Conservation (phyloP, 2,888 invertebrate genomes). For the Plagiodera versicolora region DNA sequence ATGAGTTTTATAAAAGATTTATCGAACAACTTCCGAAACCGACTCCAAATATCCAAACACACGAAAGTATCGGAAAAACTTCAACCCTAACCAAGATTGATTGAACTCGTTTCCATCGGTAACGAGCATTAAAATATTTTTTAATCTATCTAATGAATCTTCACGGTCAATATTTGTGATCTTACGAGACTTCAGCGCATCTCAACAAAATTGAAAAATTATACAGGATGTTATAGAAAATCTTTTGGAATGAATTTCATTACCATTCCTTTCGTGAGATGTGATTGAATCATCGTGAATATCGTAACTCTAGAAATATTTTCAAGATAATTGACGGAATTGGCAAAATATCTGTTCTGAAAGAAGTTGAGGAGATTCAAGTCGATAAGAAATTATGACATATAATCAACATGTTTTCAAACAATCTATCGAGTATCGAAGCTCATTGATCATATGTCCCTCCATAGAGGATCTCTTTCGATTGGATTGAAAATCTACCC, state of each 20-base stretch:
- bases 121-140: neutral
- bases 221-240: neutral
- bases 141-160: neutral
- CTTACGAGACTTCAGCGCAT: neutral
- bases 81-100: neutral
- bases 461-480: too few species aligned
- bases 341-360: too few species aligned
- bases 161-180: neutral
- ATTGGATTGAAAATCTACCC: too few species aligned
- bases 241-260: neutral
- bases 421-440: too few species aligned
- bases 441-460: too few species aligned
- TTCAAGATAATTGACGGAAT: too few species aligned
- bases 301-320: too few species aligned
- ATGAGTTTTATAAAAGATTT: neutral
- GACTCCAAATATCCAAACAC: neutral
- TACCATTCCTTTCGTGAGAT: too few species aligned
- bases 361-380: too few species aligned
- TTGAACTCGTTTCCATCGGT: neutral
- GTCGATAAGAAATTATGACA: too few species aligned
- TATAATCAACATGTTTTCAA: too few species aligned
- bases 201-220: neutral
- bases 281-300: too few species aligned
- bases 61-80: constrained; percentile 1
- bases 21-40: neutral